Conservation (phyloP, 2,113 vertebrate species). For the Carollia perspicillata region DNA sequence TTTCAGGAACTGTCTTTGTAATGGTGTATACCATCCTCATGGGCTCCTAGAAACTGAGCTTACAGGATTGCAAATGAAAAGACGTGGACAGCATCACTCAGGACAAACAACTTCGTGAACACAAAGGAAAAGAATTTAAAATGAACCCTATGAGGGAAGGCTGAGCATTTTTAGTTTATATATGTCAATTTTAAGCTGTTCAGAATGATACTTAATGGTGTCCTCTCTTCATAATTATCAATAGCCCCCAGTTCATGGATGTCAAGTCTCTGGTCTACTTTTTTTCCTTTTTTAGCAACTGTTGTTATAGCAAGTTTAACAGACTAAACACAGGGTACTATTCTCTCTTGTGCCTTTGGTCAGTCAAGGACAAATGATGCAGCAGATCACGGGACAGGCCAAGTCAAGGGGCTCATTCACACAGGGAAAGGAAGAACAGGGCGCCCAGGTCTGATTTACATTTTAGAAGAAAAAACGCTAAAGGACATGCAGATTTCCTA, state of each 20-base stretch:
- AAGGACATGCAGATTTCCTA: background rate
- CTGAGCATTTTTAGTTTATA: background rate
- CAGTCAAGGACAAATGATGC: background rate
- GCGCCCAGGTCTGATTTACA: background rate
- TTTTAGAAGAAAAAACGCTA: background rate
- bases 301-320: background rate
- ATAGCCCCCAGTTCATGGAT: background rate
- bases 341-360: background rate
- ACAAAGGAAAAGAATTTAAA: background rate
- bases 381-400: background rate
- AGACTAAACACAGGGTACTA: background rate
- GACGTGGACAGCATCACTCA: background rate
- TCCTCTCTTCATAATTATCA: background rate
- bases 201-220: background rate
- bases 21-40: background rate
- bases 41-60: background rate
- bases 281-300: background rate
- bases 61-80: background rate
- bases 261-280: background rate
- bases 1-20: constrained; percentile 7
- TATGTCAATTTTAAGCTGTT: background rate
- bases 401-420: background rate
- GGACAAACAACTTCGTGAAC: background rate
- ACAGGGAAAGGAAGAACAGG: background rate
- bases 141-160: background rate